Evolutionary conservation across 2,797 vertebrate species (phyloP), one percentile per base, ranked within the genome.

Genomic region (Sphenodon punctatus): DNA sequence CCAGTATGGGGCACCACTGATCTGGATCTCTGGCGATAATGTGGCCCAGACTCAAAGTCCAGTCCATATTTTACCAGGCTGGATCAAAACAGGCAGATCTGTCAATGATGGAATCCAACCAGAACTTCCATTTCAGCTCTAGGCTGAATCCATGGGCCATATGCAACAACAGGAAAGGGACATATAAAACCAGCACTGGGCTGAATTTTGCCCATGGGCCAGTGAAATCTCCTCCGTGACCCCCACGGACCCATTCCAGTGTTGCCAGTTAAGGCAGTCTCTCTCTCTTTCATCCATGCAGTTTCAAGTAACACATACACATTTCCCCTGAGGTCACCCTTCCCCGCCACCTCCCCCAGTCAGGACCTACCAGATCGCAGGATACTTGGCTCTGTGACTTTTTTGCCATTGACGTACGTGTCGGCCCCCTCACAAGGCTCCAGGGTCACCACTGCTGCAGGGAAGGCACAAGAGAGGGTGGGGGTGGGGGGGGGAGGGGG

Each of bases 401-500:
- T 97, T 93, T 99, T 99, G 84, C 99, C 99, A 0, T 99, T 99
- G 85, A 99, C 98, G 0, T 99, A 99, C 3, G 97, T 98, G 94
- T 99, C 98, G 1, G 99, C 98, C 6, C 95, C 98, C 71, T 98
- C 98, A 38, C 98, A 98, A 2, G 98, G 98, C 92, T 99, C 98
- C 30, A 99, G 94, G 67, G 98, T 97, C 64, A 99, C 98, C 60
- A 97, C 96, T 72, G 95, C 93, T 97, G 42, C 4, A 42, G 84
- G 49, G 84, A 66, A 3, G 46, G 59, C 3, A 0, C 85, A 30
- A 16, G 8, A 30, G 34, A 41, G 5, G 20, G 5, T 38, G 5
- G 22, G 27, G 82, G 46, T 67, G 36, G 51, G 19, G 48, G 34
- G n/a, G 8, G 2, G 25, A 7, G 72, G 43, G 75, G 34, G 10